phyloP scores from a whole-genome alignment of 2,888 invertebrate species.

The Platycheirus albimanus region DNA sequence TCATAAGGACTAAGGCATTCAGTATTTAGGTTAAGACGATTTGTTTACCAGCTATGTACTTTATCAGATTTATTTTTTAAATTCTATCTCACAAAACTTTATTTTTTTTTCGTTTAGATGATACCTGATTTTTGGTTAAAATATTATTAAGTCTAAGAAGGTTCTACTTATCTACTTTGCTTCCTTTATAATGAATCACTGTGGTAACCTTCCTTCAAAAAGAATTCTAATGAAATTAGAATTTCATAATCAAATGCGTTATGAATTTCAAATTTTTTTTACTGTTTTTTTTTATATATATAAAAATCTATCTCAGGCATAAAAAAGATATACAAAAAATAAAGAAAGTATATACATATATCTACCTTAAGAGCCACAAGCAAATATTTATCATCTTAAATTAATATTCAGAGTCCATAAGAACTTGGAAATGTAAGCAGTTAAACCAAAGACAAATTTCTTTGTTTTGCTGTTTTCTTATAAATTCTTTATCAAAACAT shows the following conservation, averaged over 20 bases:
- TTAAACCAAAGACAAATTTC: conserved; percentile 20
- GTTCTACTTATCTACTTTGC: no score
- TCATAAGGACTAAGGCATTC: no score
- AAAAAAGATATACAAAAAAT: conserved; percentile 1
- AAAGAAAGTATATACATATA: neutral
- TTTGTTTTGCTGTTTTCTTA: conserved; percentile 10
- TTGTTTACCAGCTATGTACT: no score
- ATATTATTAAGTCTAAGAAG: no score
- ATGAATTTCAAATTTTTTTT: conserved; percentile 1
- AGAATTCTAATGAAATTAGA: no score
- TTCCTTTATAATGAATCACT: neutral
- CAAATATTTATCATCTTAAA: conserved; percentile 9
- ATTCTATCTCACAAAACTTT: no score
- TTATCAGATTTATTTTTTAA: no score
- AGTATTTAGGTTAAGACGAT: no score
- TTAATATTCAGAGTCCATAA: conserved; percentile 20
- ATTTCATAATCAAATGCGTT: neutral
- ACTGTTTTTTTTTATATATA: neutral
- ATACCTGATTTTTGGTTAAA: no score
- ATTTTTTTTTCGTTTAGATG: no score
- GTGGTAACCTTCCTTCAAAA: neutral
- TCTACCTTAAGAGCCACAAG: neutral
- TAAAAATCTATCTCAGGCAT: neutral
- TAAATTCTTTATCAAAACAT: conserved; percentile 5
- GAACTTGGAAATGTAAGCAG: neutral